phyloP scores from a whole-genome alignment of 2,888 invertebrate genomes.

The Drosophila putrida region DNA sequence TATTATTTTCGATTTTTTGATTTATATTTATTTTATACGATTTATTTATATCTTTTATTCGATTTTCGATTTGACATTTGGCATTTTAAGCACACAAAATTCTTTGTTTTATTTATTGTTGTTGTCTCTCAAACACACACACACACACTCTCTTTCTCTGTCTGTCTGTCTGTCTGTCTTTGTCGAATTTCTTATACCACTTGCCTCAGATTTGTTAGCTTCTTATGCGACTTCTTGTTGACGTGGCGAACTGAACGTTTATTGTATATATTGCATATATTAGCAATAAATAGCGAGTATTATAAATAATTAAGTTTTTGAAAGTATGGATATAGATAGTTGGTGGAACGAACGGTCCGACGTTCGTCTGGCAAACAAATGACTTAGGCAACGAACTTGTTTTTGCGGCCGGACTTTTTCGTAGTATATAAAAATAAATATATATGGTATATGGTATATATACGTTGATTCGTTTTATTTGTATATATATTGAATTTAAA shows the following conservation, averaged over 20 bases:
- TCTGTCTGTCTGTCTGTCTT: neutral
- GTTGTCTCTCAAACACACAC: neutral
- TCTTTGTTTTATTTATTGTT: constrained; percentile 23
- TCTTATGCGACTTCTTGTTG: constrained; percentile 62
- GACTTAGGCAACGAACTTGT: constrained; percentile 78
- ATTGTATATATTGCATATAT: constrained; percentile 52
- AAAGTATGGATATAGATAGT: constrained; percentile 61
- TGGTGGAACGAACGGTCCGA: constrained; percentile 25
- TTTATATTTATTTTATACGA: constrained; percentile 26
- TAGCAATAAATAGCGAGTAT: constrained; percentile 60
- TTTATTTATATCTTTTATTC: constrained; percentile 13
- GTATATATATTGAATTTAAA: constrained; percentile 30
- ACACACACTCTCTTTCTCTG: constrained; percentile 1
- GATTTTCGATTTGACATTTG: constrained; percentile 43
- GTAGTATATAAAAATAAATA: neutral
- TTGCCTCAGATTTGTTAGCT: constrained; percentile 55
- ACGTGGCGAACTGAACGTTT: constrained; percentile 57
- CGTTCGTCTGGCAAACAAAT: constrained; percentile 61
- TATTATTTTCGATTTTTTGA: constrained; percentile 30
- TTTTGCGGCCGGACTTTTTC: constrained; percentile 47
- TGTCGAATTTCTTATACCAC: constrained; percentile 49
- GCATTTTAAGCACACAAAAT: constrained; percentile 45
- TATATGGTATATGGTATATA: neutral
- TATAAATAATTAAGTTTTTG: constrained; percentile 53
- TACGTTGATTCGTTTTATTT: constrained; percentile 1